Base-by-base conservation (phyloP, 2,888 invertebrate genomes). In the Bruchidius siliquastri region DNA sequence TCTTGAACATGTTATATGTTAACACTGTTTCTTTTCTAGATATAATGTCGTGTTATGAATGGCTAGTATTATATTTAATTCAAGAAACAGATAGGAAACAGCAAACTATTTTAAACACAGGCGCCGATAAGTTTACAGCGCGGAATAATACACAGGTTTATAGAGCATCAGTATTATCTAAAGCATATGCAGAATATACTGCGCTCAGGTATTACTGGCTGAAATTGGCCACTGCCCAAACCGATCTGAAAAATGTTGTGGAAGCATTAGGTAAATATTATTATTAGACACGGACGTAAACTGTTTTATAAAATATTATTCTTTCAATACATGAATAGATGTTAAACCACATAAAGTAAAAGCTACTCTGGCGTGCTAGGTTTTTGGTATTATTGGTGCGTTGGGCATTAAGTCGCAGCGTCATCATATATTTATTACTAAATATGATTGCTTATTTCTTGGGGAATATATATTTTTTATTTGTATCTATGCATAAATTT, bases 41-140 rank as follows among this genome's bases (percentile, higher is more conserved):
- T 85, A 89, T 93, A 76, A 88, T 89, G 66, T 88, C 89, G 69
- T 90, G 92, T 26, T 96, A 94, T 86, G 91, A 94, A 84, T 97
- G 96, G 96, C 88, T 97, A 22, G 88, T 96, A 70, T 92, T 93
- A 79, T 93, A 93, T 88, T 87, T 97, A 4, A 86, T 95, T n/a
- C 88, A 91, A 74, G 89, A 92, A 76, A 94, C 94, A 0, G 88
- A 91, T 75, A 86, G 88, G 32, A 90, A 91, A 83, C 90, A 92
- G 79, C 88, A 90, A 71, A 79, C 86, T 0, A 88, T 91, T 71
- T 80, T 91, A 21, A 83, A 88, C 0, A 86, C 87, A 20, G 92
- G 92, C 0, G 77, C 79, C 67, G 81, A 93, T 77, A 90, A 90
- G 77, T 96, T 96, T 84, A 90, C 91, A 30, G 95, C 96, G 0